Evolutionary conservation across 2,888 invertebrate species (phyloP).

Genomic region (Abscondita cerata): DNA sequence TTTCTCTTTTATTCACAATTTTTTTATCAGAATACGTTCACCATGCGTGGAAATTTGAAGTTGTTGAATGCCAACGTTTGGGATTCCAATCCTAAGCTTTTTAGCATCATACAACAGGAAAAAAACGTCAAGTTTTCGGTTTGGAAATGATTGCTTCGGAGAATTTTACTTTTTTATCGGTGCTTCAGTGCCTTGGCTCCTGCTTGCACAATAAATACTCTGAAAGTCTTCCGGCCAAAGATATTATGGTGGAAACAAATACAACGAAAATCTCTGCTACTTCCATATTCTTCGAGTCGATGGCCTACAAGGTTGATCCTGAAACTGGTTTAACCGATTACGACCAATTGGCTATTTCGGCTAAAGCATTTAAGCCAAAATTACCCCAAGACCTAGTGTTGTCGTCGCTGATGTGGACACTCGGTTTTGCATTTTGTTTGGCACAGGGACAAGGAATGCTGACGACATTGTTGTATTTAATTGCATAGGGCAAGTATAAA

Average conservation of each 20-base stretch:
- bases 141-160: constrained; percentile 98
- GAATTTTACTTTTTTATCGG: constrained; percentile 91
- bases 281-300: constrained; percentile 96
- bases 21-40: constrained; percentile 21
- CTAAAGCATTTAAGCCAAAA: constrained; percentile 88
- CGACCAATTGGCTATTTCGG: constrained; percentile 81
- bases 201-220: constrained; percentile 96
- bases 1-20: not conserved
- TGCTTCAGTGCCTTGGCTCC: constrained; percentile 88
- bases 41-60: constrained; percentile 53
- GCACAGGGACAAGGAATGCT: too few relatives aligned
- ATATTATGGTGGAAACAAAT: constrained; percentile 98
- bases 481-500: too few relatives aligned
- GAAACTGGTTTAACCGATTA: constrained; percentile 91
- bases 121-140: constrained; percentile 84
- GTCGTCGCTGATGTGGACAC: too few relatives aligned
- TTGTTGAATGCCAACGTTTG: constrained; percentile 69
- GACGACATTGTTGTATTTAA: too few relatives aligned
- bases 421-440: too few relatives aligned
- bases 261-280: constrained; percentile 97
- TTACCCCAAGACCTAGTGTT: too few relatives aligned
- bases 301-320: constrained; percentile 92
- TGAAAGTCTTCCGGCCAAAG: constrained; percentile 93
- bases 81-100: constrained; percentile 88
- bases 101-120: constrained; percentile 81